Conservation (phyloP, 2,113 vertebrate species). For the Apodemus speciosus region DNA sequence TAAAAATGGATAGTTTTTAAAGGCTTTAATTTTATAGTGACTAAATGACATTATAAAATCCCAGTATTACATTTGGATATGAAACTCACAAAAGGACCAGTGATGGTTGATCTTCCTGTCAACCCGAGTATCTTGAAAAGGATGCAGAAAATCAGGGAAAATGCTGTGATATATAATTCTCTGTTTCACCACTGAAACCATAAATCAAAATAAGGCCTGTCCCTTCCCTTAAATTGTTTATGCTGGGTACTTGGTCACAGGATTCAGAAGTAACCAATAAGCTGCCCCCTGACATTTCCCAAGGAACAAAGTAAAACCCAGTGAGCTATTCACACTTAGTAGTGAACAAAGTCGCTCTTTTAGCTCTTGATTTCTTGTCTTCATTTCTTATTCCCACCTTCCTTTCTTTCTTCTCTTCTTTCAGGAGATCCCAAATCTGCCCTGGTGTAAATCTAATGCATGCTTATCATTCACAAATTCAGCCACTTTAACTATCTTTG, state of each 20-base stretch:
- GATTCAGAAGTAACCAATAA: neutral
- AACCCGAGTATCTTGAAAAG: neutral
- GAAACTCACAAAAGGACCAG: neutral
- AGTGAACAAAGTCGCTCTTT: no score
- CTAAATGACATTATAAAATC: slow-evolving; percentile 56
- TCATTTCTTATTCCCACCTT: neutral
- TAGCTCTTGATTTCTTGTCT: neutral
- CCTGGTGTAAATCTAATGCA: neutral
- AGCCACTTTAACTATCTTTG: neutral
- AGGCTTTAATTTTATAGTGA: slow-evolving; percentile 54
- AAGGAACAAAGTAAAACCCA: neutral
- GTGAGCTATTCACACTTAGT: accelerated
- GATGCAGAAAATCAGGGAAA: neutral
- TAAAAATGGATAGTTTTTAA: slow-evolving; percentile 54
- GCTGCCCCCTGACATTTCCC: neutral
- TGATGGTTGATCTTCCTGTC: no score
- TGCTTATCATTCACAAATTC: neutral
- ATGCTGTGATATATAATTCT: neutral
- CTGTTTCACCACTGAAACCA: neutral
- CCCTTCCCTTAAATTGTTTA: neutral
- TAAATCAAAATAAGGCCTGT: neutral
- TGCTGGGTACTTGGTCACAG: neutral
- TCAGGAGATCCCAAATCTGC: neutral
- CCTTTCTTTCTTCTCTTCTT: neutral
- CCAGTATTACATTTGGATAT: no score